Evolutionary conservation across 2,888 invertebrate species (phyloP), one percentile per base, ranked within the genome.

Genomic region (Chymomyza fuscimana): DNA sequence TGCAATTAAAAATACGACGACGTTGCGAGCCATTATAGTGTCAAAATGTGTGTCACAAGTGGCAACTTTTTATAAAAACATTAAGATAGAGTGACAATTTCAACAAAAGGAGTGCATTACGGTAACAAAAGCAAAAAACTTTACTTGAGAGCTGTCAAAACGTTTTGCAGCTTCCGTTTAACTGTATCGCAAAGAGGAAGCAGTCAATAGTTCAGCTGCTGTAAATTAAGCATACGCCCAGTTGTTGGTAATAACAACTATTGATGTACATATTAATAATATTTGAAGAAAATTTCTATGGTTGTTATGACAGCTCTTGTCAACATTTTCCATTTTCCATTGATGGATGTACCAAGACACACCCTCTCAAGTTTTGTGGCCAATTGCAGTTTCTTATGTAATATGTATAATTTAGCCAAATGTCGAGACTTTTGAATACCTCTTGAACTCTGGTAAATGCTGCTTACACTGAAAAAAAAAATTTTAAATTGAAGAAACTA

Each of bases 1-100:
- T 80, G 73, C 81, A 82, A 83, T 87, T 85, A 80, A 79, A 73
- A 76, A 59, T 65, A 71, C 67, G 65, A 46, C 51, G 36, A 54
- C 65, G 36, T 32, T 69, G 69, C 69, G 58, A 66, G 65, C 63
- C 68, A 76, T 79, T 72, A 70, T 77, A 67, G 70, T 80, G 79
- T 80, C 82, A 76, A 82, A 85, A 80, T 72, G 68, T 80, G 73
- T 79, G 82, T 67, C 85, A 80, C 68, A 65, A 60, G 16, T 15
- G n/a, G 36, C 32, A 16, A 36, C 36, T 12, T 32, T 22, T 46
- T 46, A 19, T 62, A 65, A 59, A 52, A 60, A 54, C 61, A 61
- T 64, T 70, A 52, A 63, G 19, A 25, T 29, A 70, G 15, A 46
- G 40, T 32, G 69, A 62, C 77, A 62, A 56, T 77, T 67, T 25